Evolutionary conservation across 2,797 vertebrate species (phyloP).

Genomic region (Sphenodon punctatus): DNA sequence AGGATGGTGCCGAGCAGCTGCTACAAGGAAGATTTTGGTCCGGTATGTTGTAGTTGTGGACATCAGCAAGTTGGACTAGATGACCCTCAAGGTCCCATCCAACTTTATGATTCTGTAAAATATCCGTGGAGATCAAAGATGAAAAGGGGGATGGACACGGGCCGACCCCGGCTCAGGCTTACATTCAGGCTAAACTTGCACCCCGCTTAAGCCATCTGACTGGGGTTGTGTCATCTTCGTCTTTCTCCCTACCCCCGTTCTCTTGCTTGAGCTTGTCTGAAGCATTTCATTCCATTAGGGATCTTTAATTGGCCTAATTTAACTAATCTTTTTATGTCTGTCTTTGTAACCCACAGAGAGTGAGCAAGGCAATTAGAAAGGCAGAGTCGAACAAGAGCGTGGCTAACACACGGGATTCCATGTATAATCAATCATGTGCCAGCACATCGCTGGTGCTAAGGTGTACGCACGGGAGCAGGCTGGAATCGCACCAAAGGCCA

Average conservation of each 20-base stretch:
- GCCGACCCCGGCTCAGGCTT: no score
- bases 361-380: slow-evolving; percentile 69
- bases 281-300: slow-evolving; percentile 73
- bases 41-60: no score
- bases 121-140: no score
- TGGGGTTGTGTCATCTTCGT: slow-evolving; percentile 28
- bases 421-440: rapidly evolving
- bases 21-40: no score
- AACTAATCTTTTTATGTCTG: slow-evolving; percentile 72
- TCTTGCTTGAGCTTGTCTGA: slow-evolving; percentile 54
- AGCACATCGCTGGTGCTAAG: not conserved
- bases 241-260: slow-evolving; percentile 19
- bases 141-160: no score
- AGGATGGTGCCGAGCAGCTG: no score
- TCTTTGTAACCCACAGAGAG: slow-evolving; percentile 69
- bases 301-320: slow-evolving; percentile 74
- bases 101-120: no score
- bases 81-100: no score
- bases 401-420: not conserved
- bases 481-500: not conserved
- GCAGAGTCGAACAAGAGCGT: slow-evolving; percentile 60
- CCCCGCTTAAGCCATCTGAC: not conserved
- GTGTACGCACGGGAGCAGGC: not conserved
- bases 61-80: no score
- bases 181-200: no score